Evolutionary conservation across 2,113 vertebrate species (phyloP), one percentile per base, ranked within the genome.

Genomic region (Lipophrys pholis): DNA sequence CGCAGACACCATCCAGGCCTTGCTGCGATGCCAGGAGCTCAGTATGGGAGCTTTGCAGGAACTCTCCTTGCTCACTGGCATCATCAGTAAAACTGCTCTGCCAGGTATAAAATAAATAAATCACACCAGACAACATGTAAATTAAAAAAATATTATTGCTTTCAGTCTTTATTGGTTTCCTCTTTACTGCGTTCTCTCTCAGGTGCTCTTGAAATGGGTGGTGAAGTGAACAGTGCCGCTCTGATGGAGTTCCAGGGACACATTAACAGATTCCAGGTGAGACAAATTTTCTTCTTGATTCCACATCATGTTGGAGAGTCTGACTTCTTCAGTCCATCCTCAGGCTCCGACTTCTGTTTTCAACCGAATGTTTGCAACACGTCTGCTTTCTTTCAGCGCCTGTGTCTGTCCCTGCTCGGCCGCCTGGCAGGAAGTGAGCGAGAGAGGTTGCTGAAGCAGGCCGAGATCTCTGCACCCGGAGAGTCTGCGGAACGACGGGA

Each of bases 61-160:
- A 59, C 81, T 99, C 77, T 96, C 97, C 14, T 84, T 94, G 69
- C 94, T 99, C 11, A 99, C 97, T 0, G 97, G 96, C 64, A 96
- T 99, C 86, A 97, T 99, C 91, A 99, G 97, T 91, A 99, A 99
- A 88, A 96, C 97, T 0, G 98, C 97, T 52, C 91, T 99, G 71
- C 97, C 98, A 89, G 97, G 98, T 98, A 90, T 46, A 36, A 14
- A 56, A 11, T 51, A 0, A n/a, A 46, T 6, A 5, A 21, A 6
- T 16, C 35, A 49, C 55, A 35, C 8, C 38, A 51, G 30, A 10
- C 14, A 30, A 30, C 42, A 3, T 11, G 35, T 14, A n/a, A 11
- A 30, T 16, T 36, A 17, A 36, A 15, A 41, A 46, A n/a, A 36
- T 16, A 5, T 0, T 76, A 6, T 2, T 42, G 9, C 3, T 45